These are phyloP conservation scores for Aphodius granarius DNA, from an alignment of 2,888 invertebrate species.

Conservation along the genomic window DNA sequence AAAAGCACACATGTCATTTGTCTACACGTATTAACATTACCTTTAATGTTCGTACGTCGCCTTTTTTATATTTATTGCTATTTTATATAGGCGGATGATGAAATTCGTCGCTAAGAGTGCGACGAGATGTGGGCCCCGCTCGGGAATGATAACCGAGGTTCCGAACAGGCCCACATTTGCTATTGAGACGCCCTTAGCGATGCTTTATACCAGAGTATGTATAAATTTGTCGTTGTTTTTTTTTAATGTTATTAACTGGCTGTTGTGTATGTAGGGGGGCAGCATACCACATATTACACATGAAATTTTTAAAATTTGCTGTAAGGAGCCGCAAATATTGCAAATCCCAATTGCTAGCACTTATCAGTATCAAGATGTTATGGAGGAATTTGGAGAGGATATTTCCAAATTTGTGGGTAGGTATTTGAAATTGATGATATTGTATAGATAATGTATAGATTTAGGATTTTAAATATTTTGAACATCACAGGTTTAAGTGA, in stretches of 20 bases:
- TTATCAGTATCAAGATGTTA: slow-evolving; percentile 62
- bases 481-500: slow-evolving; percentile 57
- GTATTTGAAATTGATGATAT: neutral
- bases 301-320: slow-evolving; percentile 71
- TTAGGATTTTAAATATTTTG: slow-evolving; percentile 18
- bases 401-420: slow-evolving; percentile 67
- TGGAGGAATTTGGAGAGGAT: slow-evolving; percentile 65
- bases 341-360: slow-evolving; percentile 75
- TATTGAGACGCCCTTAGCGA: slow-evolving; percentile 74
- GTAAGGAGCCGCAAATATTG: slow-evolving; percentile 62
- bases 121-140: slow-evolving; percentile 64
- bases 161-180: slow-evolving; percentile 58
- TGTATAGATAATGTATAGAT: neutral
- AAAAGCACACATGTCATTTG: neutral
- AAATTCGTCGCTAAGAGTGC: slow-evolving; percentile 67
- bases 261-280: slow-evolving; percentile 64
- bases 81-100: slow-evolving; percentile 55
- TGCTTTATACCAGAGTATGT: slow-evolving; percentile 74
- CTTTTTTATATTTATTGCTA: neutral
- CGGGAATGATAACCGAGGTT: slow-evolving; percentile 67
- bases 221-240: slow-evolving; percentile 3
- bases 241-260: neutral
- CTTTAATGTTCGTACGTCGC: neutral
- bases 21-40: neutral
- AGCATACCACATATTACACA: slow-evolving; percentile 80